A percentile compares a stretch with the other conserved stretches of the same genome.
These are phyloP conservation scores for Siniperca scherzeri DNA, from an alignment of 2,797 vertebrate species.

Conservation along the genomic window DNA sequence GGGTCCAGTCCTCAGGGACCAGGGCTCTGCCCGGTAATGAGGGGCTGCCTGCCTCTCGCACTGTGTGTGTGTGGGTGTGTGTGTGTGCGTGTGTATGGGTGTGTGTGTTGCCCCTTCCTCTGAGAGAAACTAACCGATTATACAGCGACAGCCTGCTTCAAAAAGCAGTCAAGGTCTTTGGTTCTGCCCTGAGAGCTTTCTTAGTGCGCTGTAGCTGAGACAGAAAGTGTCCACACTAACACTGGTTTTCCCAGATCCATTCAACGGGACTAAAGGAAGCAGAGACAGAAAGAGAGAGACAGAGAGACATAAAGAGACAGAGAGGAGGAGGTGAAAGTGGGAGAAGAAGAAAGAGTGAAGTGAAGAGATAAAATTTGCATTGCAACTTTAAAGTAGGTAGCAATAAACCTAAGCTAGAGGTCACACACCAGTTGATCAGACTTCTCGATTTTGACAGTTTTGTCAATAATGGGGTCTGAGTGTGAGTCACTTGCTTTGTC, in stretches of 20 bases:
- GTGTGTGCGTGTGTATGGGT: conserved; percentile 29
- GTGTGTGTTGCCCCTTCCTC: conserved; percentile 71
- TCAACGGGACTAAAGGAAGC: conserved; percentile 62
- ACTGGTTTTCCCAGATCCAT: conserved; percentile 65
- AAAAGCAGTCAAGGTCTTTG: conserved; percentile 84
- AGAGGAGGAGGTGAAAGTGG: conserved; percentile 23
- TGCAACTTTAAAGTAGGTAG: conserved; percentile 23
- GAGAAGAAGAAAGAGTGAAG: conserved; percentile 30
- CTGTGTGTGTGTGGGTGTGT: conserved; percentile 42
- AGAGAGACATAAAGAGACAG: conserved; percentile 19
- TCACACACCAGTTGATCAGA: conserved; percentile 12
- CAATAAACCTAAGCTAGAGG: conserved; percentile 29
- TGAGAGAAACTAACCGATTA: conserved; percentile 84
- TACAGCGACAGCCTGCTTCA: conserved; percentile 84
- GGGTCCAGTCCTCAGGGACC: conserved; percentile 83
- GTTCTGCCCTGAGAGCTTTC: conserved; percentile 79
- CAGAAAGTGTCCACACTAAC: conserved; percentile 71
- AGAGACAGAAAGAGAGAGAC: conserved; percentile 36
- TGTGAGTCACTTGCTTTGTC: conserved; percentile 1
- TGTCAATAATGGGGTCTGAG: conserved; percentile 6
- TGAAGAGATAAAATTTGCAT: conserved; percentile 11
- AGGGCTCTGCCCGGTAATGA: conserved; percentile 85
- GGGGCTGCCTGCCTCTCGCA: conserved; percentile 79
- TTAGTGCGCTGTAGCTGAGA: conserved; percentile 67
- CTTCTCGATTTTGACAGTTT: neutral